Base-by-base conservation (phyloP, 1,140 invertebrate genomes). In the Adoxophyes honmai region DNA sequence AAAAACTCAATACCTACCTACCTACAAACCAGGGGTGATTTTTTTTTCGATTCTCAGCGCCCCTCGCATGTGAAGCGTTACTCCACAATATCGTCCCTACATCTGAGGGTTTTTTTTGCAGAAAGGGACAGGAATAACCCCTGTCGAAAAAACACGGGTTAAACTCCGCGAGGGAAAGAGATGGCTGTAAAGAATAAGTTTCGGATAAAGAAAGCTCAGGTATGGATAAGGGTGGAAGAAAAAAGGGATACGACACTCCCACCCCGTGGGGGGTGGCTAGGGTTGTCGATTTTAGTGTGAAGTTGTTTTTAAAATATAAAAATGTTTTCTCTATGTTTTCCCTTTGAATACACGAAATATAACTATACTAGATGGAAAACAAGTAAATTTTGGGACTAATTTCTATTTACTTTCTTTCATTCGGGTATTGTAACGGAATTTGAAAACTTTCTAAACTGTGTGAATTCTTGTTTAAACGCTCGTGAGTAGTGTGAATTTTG, bases 141-240 rank as follows among this genome's bases (percentile, higher is more conserved):
- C 58, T 70, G 71, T 70, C 66, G 70, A 70, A 59, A 62, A 66
- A 53, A 13, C 14, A 56, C 13, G 52, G 9, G 11, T 37, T 59
- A 54, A 55, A 9, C 6, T 1, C 9, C 14, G 44, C 0, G 81
- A 60, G 34, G n/a, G 75, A 88, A 59, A 65, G 85, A 73, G 85
- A 88, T 55, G 68, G 74, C 44, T 56, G 72, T 67, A 80, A 78
- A 75, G 72, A 81, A 86, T 85, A 86, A 82, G 82, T 87, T 87
- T 70, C 64, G 58, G 79, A 87, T 87, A 86, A 87, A 87, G 84
- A 87, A 87, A 87, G 76, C 81, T 75, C 84, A 88, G 85, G 82
- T 86, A 86, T 62, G 76, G 81, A 82, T 85, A 87, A 87, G 84
- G 84, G 81, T 87, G 81, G 64, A 87, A 82, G 79, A 83, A 84